A percentile compares a stretch with the other conserved stretches of the same genome.
Conservation (phyloP, 2,797 vertebrate species). For the Yasuhikotakia modesta region DNA sequence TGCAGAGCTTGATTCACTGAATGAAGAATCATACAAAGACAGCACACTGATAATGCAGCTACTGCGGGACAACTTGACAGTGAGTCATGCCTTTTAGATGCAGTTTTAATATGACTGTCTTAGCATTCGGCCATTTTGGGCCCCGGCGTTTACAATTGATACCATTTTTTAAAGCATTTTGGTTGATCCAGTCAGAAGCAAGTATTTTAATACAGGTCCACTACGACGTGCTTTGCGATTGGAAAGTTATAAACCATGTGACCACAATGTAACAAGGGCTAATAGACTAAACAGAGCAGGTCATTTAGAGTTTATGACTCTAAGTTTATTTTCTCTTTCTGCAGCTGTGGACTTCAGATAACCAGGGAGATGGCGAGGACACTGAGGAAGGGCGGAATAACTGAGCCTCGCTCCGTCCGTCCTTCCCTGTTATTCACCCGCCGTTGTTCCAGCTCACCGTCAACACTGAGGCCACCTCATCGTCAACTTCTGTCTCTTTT, state of each 20-base stretch:
- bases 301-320: too few species aligned
- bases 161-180: too few species aligned
- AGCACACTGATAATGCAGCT: conserved; percentile 99
- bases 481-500: conserved; percentile 72
- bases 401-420: conserved; percentile 70
- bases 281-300: too few species aligned
- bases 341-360: conserved; percentile 95
- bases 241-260: too few species aligned
- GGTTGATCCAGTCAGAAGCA: too few species aligned
- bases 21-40: conserved; percentile 96
- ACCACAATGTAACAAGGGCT: too few species aligned
- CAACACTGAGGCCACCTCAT: conserved; percentile 84
- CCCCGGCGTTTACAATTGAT: too few species aligned
- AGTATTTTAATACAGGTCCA: too few species aligned
- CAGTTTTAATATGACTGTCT: neutral
- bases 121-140: neutral
- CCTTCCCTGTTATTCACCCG: conserved; percentile 47
- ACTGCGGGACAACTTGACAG: conserved; percentile 98
- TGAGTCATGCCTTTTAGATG: conserved; percentile 73
- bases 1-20: conserved; percentile 87
- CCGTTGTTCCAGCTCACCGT: conserved; percentile 79
- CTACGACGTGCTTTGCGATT: too few species aligned
- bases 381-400: conserved; percentile 85
- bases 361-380: conserved; percentile 85
- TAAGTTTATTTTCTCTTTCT: neutral